Percentiles rank a stretch among this genome's conserved stretches.
Evolutionary conservation across 2,797 vertebrate species (phyloP).

Genomic region (Muscicapa striata): DNA sequence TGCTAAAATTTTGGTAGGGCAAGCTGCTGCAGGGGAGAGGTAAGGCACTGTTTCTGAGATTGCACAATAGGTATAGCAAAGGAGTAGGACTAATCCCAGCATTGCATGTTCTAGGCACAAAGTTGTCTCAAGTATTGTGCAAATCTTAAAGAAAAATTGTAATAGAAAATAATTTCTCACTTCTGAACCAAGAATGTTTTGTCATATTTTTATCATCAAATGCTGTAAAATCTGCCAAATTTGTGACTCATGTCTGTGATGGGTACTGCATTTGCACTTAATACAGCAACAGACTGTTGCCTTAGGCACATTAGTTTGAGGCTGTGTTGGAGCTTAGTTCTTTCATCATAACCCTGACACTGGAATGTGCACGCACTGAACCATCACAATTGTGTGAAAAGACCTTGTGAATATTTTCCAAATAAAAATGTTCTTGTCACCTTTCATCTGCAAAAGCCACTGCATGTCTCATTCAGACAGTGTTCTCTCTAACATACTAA

Average conservation of each 20-base stretch:
- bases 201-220: constrained; percentile 9
- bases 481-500: neutral
- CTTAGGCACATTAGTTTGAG: constrained; percentile 31
- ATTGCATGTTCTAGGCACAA: neutral
- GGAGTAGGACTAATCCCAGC: neutral
- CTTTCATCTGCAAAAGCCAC: constrained; percentile 12
- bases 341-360: neutral
- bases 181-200: neutral
- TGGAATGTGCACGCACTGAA: neutral
- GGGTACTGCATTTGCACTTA: constrained; percentile 20
- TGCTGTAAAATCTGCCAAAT: constrained; percentile 2
- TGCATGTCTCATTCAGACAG: neutral
- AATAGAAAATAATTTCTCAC: neutral
- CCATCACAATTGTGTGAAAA: neutral
- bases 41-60: neutral
- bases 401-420: constrained; percentile 25
- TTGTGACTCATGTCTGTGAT: constrained; percentile 23
- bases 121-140: neutral
- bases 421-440: constrained; percentile 12
- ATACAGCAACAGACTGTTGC: constrained; percentile 32
- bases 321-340: neutral
- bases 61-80: neutral
- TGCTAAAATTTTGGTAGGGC: neutral
- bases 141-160: neutral
- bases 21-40: neutral